Conservation (phyloP, 2,888 invertebrate species). For the Cancer borealis region DNA sequence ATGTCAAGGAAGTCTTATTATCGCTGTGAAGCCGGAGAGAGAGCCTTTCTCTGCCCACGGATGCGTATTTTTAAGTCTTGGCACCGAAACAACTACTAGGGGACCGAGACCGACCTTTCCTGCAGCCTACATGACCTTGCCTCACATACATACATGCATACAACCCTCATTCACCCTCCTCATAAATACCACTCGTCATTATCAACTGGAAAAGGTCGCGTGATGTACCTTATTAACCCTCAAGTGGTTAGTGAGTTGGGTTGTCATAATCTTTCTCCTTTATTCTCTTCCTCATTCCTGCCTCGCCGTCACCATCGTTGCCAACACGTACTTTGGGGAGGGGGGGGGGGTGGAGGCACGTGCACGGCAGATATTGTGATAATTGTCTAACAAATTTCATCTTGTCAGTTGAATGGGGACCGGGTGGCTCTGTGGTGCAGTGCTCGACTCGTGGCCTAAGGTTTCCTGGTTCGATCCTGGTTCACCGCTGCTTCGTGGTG, state of each 20-base stretch:
- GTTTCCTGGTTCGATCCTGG: no score
- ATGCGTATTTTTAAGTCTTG: constrained; percentile 49
- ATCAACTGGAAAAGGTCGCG: neutral
- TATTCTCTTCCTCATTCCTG: neutral
- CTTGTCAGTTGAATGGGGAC: no score
- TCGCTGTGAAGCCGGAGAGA: neutral
- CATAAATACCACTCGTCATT: neutral
- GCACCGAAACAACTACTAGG: constrained; percentile 27
- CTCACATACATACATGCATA: neutral
- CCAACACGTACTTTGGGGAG: neutral
- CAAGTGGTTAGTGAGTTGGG: neutral
- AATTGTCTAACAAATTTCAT: no score
- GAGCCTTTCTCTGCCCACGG: neutral
- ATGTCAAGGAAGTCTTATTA: neutral
- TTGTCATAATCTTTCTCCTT: neutral
- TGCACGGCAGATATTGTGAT: neutral
- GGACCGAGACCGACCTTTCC: constrained; percentile 10
- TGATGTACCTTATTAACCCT: neutral
- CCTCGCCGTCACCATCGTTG: neutral
- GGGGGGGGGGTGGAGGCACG: neutral
- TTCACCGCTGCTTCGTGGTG: no score
- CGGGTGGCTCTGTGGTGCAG: no score
- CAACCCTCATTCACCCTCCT: neutral
- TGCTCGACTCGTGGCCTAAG: no score
- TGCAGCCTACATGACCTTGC: constrained; percentile 34